Evolutionary conservation across 2,888 invertebrate species (phyloP).

Genomic region (Tholera decimalis): DNA sequence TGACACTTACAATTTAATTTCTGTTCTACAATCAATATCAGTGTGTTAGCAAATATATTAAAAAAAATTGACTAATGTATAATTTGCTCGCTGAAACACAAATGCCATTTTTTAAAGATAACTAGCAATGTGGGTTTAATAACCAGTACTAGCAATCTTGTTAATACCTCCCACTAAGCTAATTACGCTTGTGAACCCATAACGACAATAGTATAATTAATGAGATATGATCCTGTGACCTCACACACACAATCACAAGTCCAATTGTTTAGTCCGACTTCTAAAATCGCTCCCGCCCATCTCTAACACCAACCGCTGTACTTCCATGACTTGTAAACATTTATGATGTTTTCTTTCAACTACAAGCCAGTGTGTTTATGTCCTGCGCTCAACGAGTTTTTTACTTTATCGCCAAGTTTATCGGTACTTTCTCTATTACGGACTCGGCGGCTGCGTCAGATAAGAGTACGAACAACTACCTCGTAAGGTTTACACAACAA

Average conservation of each 20-base stretch:
- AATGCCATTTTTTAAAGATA: no score
- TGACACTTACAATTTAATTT: no score
- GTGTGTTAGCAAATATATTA: no score
- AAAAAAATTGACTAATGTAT: no score
- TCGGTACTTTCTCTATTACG: conserved; percentile 70
- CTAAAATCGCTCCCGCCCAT: conserved; percentile 44
- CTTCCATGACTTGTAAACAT: conserved; percentile 83
- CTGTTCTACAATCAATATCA: no score
- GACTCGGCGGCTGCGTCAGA: conserved; percentile 69
- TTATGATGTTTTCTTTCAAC: conserved; percentile 87
- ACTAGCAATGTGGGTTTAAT: no score
- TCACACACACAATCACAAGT: no score
- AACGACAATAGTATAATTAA: no score
- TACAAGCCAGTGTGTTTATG: conserved; percentile 82
- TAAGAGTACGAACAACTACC: conserved; percentile 62
- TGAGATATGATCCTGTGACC: no score
- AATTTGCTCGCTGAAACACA: background rate
- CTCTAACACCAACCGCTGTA: conserved; percentile 51
- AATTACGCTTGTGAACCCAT: no score
- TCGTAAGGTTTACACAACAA: conserved; percentile 55
- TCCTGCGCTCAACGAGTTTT: conserved; percentile 82
- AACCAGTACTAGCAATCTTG: no score
- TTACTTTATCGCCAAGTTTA: conserved; percentile 83
- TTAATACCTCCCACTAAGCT: no score
- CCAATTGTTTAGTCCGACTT: fast-evolving